phyloP scores from a whole-genome alignment of 2,888 invertebrate species.

The Brachylomia viminalis region DNA sequence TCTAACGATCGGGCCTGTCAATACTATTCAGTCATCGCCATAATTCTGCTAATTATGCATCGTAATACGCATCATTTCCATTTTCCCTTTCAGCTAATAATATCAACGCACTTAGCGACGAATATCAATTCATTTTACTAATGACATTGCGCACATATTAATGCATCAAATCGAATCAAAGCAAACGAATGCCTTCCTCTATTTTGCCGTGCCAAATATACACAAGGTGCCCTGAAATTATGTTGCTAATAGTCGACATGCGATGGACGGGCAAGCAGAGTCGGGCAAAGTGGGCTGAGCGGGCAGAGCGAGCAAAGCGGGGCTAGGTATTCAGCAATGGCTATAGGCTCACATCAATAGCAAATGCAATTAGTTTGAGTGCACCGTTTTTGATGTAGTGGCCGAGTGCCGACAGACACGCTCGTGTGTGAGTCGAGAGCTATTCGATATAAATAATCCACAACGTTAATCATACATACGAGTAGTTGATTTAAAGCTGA shows the following conservation, averaged over 20 bases:
- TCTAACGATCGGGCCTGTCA: background rate
- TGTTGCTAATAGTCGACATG: slow-evolving; percentile 72
- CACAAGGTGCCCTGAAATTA: slow-evolving; percentile 65
- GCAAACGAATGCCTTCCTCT: slow-evolving; percentile 62
- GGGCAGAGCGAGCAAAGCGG: slow-evolving; percentile 20
- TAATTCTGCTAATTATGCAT: slow-evolving; percentile 18
- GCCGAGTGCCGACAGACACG: slow-evolving; percentile 77
- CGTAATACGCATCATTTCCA: slow-evolving; percentile 25
- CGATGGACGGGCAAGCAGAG: slow-evolving; percentile 47
- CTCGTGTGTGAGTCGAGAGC: slow-evolving; percentile 75
- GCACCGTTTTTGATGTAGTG: slow-evolving; percentile 90
- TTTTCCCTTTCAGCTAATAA: slow-evolving; percentile 22
- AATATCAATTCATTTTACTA: slow-evolving; percentile 51
- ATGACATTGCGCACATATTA: slow-evolving; percentile 49
- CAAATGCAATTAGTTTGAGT: slow-evolving; percentile 90
- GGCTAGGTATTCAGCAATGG: slow-evolving; percentile 74
- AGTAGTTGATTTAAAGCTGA: slow-evolving; percentile 71
- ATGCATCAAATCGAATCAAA: slow-evolving; percentile 61
- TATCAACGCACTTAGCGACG: slow-evolving; percentile 25
- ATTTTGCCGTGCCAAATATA: slow-evolving; percentile 62
- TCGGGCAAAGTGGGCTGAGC: slow-evolving; percentile 21
- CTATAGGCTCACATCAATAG: slow-evolving; percentile 84
- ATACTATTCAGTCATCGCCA: background rate
- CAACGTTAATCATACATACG: slow-evolving; percentile 74
- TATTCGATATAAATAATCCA: slow-evolving; percentile 81